Conservation (phyloP, 1,140 invertebrate species). For the Metopolophium dirhodum region DNA sequence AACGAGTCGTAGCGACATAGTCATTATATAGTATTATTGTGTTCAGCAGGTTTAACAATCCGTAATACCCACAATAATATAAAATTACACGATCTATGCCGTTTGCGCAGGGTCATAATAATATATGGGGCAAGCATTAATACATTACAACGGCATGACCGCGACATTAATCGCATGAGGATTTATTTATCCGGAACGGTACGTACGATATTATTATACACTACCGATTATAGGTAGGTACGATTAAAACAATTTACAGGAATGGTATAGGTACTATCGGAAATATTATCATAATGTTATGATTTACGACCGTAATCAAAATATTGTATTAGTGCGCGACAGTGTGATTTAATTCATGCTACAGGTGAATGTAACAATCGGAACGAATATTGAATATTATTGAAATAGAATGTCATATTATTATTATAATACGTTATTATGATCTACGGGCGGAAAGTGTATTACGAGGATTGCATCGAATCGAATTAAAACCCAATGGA, state of each 20-base stretch:
- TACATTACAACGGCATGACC: not conserved
- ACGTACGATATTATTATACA: not conserved
- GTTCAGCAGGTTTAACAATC: not conserved
- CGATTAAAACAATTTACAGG: not conserved
- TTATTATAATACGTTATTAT: not conserved
- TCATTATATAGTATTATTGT: not conserved
- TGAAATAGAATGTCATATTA: not conserved
- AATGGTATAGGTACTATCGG: not conserved
- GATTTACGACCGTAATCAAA: not conserved
- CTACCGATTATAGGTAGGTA: not conserved
- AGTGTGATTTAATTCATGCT: not conserved
- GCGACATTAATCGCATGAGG: not conserved
- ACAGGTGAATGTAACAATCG: not conserved
- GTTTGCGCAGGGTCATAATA: not conserved
- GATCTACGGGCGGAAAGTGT: not conserved
- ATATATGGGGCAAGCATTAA: not conserved
- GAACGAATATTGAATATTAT: not conserved
- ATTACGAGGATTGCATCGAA: not conserved
- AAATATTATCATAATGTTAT: not conserved
- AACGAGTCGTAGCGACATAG: not conserved
- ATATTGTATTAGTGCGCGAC: not conserved
- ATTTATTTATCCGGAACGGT: not conserved
- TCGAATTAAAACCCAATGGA: not conserved
- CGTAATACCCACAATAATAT: not conserved
- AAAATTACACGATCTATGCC: not conserved